A percentile compares a stretch with the other conserved stretches of the same genome.
phyloP scores from a whole-genome alignment of 2,113 vertebrate species.

The Ptilorrhoa leucosticta region DNA sequence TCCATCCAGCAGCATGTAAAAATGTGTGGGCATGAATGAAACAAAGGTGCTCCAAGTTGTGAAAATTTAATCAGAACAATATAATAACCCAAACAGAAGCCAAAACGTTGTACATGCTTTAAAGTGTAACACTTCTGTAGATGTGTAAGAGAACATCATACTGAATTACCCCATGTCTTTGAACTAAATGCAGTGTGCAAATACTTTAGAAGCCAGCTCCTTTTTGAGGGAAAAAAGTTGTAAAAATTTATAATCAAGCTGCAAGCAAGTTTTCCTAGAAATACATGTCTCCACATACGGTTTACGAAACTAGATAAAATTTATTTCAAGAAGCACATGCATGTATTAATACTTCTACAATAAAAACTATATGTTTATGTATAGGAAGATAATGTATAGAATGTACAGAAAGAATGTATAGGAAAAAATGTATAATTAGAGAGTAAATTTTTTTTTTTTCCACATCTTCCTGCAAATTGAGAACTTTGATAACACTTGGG shows the following conservation, averaged over 20 bases:
- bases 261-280: neutral
- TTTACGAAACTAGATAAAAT: neutral
- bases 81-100: neutral
- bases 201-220: neutral
- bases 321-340: neutral
- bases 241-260: neutral
- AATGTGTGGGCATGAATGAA: neutral
- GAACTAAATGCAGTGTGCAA: neutral
- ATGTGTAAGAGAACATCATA: neutral
- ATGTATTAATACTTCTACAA: neutral
- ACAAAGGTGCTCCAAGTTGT: neutral
- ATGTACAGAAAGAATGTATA: no score
- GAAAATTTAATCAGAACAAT: neutral
- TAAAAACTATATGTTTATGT: neutral
- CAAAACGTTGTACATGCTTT: neutral
- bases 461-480: neutral
- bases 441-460: neutral
- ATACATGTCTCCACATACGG: fast-evolving
- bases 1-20: neutral
- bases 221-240: neutral
- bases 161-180: neutral
- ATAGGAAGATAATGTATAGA: neutral
- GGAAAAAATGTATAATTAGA: neutral
- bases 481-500: neutral
- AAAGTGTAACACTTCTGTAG: neutral